Evolutionary conservation across 2,797 vertebrate genomes (phyloP).

Genomic region (Anableps anableps): DNA sequence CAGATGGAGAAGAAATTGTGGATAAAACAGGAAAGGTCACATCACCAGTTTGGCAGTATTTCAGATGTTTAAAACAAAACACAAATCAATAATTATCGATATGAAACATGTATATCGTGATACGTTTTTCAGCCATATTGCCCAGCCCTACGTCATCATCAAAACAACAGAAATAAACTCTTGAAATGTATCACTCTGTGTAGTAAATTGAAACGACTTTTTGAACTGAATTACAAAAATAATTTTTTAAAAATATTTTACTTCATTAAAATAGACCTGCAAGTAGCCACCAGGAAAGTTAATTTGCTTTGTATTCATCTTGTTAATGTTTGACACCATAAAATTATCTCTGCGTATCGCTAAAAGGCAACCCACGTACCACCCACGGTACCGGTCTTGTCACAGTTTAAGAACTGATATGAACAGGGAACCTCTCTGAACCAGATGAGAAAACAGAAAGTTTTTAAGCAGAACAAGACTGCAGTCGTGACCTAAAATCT

Average conservation of each 20-base stretch:
- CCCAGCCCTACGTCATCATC: too few relatives aligned
- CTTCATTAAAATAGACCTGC: background rate
- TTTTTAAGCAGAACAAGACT: background rate
- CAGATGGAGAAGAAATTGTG: too few relatives aligned
- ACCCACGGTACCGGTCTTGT: background rate
- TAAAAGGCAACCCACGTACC: background rate
- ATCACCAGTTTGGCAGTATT: too few relatives aligned
- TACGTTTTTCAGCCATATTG: background rate
- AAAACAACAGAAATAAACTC: background rate
- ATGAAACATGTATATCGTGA: too few relatives aligned
- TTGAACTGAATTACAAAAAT: background rate
- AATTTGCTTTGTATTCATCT: background rate
- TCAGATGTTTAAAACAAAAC: too few relatives aligned
- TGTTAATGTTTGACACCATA: background rate
- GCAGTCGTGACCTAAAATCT: background rate
- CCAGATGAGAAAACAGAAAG: background rate
- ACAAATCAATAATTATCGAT: too few relatives aligned
- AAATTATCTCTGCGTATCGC: background rate
- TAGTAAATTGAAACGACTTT: background rate
- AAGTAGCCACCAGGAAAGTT: background rate
- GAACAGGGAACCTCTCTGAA: background rate
- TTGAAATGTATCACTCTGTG: background rate
- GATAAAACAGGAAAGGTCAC: too few relatives aligned
- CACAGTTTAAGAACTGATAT: background rate
- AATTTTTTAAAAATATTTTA: background rate